Evolutionary conservation across 2,113 vertebrate genomes (phyloP), one percentile per base, ranked within the genome.

Genomic region (Sylvilagus bachmani): DNA sequence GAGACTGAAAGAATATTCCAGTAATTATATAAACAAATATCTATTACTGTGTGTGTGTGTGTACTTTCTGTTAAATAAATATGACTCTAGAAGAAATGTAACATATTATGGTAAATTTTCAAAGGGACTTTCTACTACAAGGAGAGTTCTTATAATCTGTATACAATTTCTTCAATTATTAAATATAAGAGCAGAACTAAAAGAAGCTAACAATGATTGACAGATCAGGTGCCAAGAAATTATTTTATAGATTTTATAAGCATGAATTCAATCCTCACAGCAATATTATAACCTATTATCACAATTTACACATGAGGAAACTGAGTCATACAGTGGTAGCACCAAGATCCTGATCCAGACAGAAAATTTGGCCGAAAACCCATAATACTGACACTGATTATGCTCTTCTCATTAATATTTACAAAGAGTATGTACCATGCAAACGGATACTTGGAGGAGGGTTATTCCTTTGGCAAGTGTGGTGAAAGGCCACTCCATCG

Each of bases 171-270:
- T 27, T 80, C 81, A 92, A 92, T 71, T 70, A 51, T 80, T 66
- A 58, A 79, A 80, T 44, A 55, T 19, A 61, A 14, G 8, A 49
- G 2, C 71, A 49, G 19, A 88, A 71, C 74, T 70, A 81, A 64
- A 91, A 94, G 19, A 25, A n/a, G 6, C 27, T 95, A 90, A 80
- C 38, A 77, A 21, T 79, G 71, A 89, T 13, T 64, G 36, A 77
- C 19, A 5, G 3, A 1, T 82, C 80, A 71, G n/a, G 13, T n/a
- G 3, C 62, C 5, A 75, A 77, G 3, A 77, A 93, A 69, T 5
- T 17, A 13, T 92, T 80, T 25, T 67, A 38, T 88, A 5, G 9
- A 24, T 9, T 84, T 92, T 49, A 67, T 10, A 62, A 61, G 6
- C 33, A 61, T 51, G 27, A 66, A 69, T 17, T 89, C 7, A 86